phyloP scores from a whole-genome alignment of 30 jellyfish, hydroid and myxozoan species.

The Sanderia malayensis region DNA sequence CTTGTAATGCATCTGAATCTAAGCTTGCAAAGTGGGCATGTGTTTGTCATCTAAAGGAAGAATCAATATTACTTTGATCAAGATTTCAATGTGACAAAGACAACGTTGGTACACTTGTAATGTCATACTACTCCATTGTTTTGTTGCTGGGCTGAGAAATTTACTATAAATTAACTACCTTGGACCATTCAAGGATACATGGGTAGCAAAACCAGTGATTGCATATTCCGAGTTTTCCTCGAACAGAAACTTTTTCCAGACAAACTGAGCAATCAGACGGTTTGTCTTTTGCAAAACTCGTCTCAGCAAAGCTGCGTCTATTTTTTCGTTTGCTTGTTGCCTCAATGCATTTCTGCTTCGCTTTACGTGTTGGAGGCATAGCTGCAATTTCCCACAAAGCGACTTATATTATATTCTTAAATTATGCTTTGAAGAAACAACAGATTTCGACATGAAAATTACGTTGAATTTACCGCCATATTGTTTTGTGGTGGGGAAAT shows the following conservation, averaged over 20 bases:
- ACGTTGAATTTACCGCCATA: no score
- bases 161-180: conserved; percentile 20
- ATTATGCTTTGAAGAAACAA: no score
- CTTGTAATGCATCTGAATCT: conserved; percentile 64
- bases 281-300: conserved; percentile 8
- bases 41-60: conserved; percentile 52
- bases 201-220: conserved; percentile 62
- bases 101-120: neutral
- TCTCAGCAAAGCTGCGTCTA: neutral
- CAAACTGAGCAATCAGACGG: conserved; percentile 37
- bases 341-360: conserved; percentile 24
- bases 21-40: conserved; percentile 62
- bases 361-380: conserved; percentile 3
- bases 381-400: no score
- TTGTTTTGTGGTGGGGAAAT: no score
- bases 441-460: no score
- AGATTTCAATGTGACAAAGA: no score
- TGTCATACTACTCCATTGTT: neutral
- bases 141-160: neutral
- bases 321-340: neutral
- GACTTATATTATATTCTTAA: no score
- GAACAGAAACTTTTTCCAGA: conserved; percentile 26
- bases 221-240: conserved; percentile 57
- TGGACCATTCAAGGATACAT: conserved; percentile 60
- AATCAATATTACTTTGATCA: no score